A percentile compares a stretch with the other conserved stretches of the same genome.
Evolutionary conservation across 2,888 invertebrate genomes (phyloP).

Genomic region (Operophtera brumata): DNA sequence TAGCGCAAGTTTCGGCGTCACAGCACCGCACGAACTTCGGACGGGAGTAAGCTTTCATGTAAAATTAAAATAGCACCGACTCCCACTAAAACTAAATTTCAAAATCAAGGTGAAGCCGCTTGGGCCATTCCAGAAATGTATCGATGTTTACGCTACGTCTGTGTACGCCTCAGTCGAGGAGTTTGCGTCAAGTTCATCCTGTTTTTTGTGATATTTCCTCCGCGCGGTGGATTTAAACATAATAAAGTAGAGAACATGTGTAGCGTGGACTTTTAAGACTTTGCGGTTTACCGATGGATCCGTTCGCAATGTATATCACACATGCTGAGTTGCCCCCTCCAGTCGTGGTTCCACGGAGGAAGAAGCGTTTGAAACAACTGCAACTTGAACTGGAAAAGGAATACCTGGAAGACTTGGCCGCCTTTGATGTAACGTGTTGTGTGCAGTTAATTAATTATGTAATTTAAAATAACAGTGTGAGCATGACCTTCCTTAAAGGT

Average conservation of each 20-base stretch:
- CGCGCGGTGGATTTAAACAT: slow-evolving; percentile 45
- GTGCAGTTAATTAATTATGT: slow-evolving; percentile 27
- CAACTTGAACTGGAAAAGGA: slow-evolving; percentile 63
- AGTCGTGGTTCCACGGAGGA: slow-evolving; percentile 67
- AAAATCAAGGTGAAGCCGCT: slow-evolving; percentile 79
- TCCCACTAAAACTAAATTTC: slow-evolving; percentile 69
- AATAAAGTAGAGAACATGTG: slow-evolving; percentile 44
- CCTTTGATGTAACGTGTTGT: slow-evolving; percentile 35
- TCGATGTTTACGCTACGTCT: slow-evolving; percentile 57
- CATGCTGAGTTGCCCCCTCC: slow-evolving; percentile 69
- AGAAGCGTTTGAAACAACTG: slow-evolving; percentile 70
- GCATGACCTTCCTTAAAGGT: slow-evolving; percentile 33
- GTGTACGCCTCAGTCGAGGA: slow-evolving; percentile 49
- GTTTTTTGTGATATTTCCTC: slow-evolving; percentile 46
- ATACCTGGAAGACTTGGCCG: slow-evolving; percentile 41
- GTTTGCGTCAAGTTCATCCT: slow-evolving; percentile 57
- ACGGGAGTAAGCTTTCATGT: slow-evolving; percentile 66
- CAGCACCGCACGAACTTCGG: slow-evolving; percentile 71
- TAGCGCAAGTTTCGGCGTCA: slow-evolving; percentile 53
- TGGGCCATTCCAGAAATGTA: slow-evolving; percentile 72
- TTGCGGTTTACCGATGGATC: slow-evolving; percentile 56
- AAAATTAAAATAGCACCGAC: slow-evolving; percentile 75
- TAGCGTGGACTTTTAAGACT: slow-evolving; percentile 36
- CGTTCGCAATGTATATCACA: slow-evolving; percentile 72
- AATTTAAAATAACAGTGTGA: slow-evolving; percentile 38